Conservation (phyloP, 2,797 vertebrate genomes). For the Lacerta bilineata region DNA sequence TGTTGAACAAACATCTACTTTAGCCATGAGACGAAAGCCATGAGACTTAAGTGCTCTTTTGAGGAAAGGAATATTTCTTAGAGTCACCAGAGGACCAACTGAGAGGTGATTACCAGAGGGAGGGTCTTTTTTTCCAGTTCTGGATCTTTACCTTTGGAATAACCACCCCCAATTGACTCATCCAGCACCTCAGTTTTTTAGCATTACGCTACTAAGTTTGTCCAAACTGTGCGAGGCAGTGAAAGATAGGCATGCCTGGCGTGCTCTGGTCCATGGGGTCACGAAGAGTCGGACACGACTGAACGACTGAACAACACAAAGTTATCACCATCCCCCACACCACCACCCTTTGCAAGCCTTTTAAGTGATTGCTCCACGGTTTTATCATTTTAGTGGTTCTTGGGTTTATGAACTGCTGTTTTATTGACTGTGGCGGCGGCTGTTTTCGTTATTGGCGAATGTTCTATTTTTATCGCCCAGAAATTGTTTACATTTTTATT, state of each 20-base stretch:
- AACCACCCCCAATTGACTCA: background rate
- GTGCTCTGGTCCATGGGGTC: too few relatives aligned
- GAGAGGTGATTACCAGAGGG: too few relatives aligned
- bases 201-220: background rate
- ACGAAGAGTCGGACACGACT: too few relatives aligned
- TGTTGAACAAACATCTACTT: too few relatives aligned
- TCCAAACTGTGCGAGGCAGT: too few relatives aligned
- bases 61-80: background rate
- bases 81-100: background rate
- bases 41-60: background rate
- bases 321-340: background rate
- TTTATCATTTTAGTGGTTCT: background rate
- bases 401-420: constrained; percentile 18
- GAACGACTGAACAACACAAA: too few relatives aligned
- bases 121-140: too few relatives aligned
- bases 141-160: background rate
- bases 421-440: background rate
- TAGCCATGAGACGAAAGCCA: too few relatives aligned
- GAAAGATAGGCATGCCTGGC: too few relatives aligned
- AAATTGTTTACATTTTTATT: background rate
- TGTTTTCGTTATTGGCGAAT: background rate
- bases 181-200: background rate
- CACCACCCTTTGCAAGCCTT: too few relatives aligned
- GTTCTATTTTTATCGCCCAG: background rate
- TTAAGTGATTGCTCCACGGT: background rate